Evolutionary conservation across 2,113 vertebrate genomes (phyloP).

Genomic region (Poicephalus gulielmi): DNA sequence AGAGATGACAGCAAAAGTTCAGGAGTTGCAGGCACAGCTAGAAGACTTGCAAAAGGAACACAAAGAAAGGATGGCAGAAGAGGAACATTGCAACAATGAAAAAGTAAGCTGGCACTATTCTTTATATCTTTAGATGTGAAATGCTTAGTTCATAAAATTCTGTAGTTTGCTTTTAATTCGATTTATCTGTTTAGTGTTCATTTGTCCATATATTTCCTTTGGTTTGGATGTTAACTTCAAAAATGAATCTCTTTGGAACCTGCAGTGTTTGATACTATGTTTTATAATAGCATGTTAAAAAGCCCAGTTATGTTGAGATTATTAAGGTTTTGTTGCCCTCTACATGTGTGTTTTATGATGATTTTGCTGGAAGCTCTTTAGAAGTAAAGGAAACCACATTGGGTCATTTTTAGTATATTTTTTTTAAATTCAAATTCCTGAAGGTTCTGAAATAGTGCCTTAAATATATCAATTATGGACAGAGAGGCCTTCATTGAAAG

Average conservation of each 20-base stretch:
- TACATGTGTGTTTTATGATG: neutral
- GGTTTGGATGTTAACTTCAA: neutral
- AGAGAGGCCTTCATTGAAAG: neutral
- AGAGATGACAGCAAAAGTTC: slow-evolving; percentile 91
- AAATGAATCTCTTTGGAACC: neutral
- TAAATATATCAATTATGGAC: neutral
- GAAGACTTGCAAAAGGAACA: slow-evolving; percentile 79
- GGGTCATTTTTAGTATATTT: neutral
- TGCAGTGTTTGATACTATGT: neutral
- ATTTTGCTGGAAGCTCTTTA: neutral
- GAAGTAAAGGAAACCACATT: neutral
- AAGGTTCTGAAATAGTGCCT: neutral
- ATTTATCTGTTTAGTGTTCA: neutral
- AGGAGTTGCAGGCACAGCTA: slow-evolving; percentile 86
- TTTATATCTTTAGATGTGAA: neutral
- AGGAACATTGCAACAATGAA: slow-evolving; percentile 56
- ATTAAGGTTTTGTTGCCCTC: accelerated
- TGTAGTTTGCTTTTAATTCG: neutral
- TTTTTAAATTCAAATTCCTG: neutral
- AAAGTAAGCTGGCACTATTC: slow-evolving; percentile 71
- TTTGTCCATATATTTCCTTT: neutral
- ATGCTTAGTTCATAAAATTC: neutral
- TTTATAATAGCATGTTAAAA: neutral
- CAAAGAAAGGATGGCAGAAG: slow-evolving; percentile 40
- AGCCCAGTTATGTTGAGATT: neutral